Evolutionary conservation across 2,797 vertebrate species (phyloP).

Genomic region (Botia kubotai): DNA sequence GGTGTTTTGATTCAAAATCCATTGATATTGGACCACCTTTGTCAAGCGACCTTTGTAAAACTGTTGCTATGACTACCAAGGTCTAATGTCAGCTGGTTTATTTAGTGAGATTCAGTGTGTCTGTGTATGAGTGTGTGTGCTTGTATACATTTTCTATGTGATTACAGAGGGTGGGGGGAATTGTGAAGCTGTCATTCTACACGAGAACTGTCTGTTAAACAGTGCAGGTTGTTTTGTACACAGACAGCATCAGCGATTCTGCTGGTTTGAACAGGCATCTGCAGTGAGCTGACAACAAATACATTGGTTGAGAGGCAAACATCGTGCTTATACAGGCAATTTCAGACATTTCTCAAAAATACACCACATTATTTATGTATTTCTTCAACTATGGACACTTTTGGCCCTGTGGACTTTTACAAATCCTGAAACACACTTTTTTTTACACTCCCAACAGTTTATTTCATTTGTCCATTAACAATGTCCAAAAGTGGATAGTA

Average conservation of each 20-base stretch:
- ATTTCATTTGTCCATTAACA: not conserved
- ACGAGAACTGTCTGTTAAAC: not conserved
- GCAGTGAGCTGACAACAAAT: not conserved
- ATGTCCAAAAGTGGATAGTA: not conserved
- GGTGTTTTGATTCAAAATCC: constrained; percentile 45
- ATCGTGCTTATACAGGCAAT: too few relatives aligned
- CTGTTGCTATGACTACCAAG: constrained; percentile 60
- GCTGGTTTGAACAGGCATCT: not conserved
- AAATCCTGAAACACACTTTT: not conserved
- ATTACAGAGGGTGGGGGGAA: constrained; percentile 34
- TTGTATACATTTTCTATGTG: constrained; percentile 20
- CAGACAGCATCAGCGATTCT: not conserved
- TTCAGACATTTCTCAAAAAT: not conserved
- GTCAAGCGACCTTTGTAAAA: constrained; percentile 46
- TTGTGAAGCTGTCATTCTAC: not conserved
- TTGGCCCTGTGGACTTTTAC: not conserved
- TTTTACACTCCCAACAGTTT: not conserved
- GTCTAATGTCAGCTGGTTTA: constrained; percentile 33
- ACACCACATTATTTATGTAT: not conserved
- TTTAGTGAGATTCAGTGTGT: constrained; percentile 28
- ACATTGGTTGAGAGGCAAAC: too few relatives aligned
- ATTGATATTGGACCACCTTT: constrained; percentile 33
- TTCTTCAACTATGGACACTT: not conserved
- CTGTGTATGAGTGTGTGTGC: not conserved
- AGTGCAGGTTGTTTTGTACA: not conserved